Base-by-base conservation (phyloP, 2,888 invertebrate genomes). In the Cephonodes hylas region DNA sequence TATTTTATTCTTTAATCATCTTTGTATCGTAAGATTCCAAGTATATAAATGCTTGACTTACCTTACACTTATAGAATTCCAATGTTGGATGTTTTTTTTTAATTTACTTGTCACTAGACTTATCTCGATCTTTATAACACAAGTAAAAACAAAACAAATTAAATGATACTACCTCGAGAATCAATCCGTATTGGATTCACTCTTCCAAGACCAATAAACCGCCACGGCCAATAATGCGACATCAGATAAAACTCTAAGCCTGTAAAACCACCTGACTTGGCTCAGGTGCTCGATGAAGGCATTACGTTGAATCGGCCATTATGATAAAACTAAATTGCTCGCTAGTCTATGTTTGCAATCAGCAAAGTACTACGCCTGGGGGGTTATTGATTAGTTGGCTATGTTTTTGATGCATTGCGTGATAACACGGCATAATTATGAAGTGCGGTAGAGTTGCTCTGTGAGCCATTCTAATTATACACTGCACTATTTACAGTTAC, bases 261-360 rank as follows among this genome's bases (percentile, higher is more conserved):
- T 63, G 38, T 38, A 38, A 70, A 78, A 78, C 79, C 75, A 76
- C 80, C 78, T 74, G 78, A 69, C 71, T 67, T 31, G 74, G 71
- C 79, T 79, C 88, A 89, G 88, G 89, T 89, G 87, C 79, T 75
- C 85, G 81, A 90, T 90, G 88, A 90, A 90, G 89, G 88, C 86
- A 91, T 91, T 88, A 90, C 80, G 78, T 80, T 79, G 85, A 87
- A 86, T 84, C 83, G 79, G 73, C 88, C 77, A 89, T 89, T 89
- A 88, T 85, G 86, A 90, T 88, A 87, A 84, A 84, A 76, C 77
- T 77, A 80, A 83, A 85, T 84, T 80, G 81, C 78, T 70, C 69
- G 66, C 67, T 68, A 77, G 84, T 81, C 79, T 84, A n/a, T n/a
- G 84, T 88, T 88, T 87, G 87, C 85, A 84, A 89, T 88, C 88